These are phyloP conservation scores for Carabus problematicus DNA, from an alignment of 2,888 invertebrate genomes.

Conservation along the genomic window DNA sequence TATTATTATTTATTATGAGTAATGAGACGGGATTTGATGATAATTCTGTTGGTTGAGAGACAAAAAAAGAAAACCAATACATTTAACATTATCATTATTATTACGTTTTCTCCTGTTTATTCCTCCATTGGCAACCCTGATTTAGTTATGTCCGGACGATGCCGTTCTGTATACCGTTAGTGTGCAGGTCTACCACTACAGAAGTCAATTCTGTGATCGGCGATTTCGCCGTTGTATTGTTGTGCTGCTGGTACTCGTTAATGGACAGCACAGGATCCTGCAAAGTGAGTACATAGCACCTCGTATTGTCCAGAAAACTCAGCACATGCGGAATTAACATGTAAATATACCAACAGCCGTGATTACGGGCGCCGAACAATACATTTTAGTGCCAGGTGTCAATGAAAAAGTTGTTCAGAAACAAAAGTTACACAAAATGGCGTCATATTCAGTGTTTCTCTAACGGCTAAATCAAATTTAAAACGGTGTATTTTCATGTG, in stretches of 20 bases:
- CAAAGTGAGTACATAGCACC: not conserved
- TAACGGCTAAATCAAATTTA: too few relatives aligned
- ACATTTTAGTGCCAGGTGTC: too few relatives aligned
- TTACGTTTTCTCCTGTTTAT: constrained; percentile 1
- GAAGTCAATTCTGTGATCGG: constrained; percentile 40
- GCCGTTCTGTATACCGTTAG: constrained; percentile 38
- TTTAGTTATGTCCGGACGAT: constrained; percentile 34
- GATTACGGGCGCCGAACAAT: too few relatives aligned
- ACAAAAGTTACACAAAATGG: too few relatives aligned
- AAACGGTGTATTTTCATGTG: too few relatives aligned
- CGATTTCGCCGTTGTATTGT: constrained; percentile 36
- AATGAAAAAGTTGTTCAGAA: too few relatives aligned
- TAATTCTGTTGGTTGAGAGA: too few relatives aligned
- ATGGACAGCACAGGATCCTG: constrained; percentile 32
- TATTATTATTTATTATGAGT: constrained; percentile 26
- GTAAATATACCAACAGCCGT: too few relatives aligned
- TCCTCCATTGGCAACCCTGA: constrained; percentile 25
- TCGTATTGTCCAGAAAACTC: too few relatives aligned
- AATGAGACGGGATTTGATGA: constrained; percentile 20
- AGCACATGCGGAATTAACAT: too few relatives aligned
- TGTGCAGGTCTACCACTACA: constrained; percentile 35
- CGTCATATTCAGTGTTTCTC: too few relatives aligned
- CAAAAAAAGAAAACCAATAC: constrained; percentile 11
- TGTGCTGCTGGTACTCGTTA: constrained; percentile 40
- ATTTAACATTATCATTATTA: constrained; percentile 19